Evolutionary conservation across 2,888 invertebrate genomes (phyloP).

Genomic region (Ametastegia equiseti): DNA sequence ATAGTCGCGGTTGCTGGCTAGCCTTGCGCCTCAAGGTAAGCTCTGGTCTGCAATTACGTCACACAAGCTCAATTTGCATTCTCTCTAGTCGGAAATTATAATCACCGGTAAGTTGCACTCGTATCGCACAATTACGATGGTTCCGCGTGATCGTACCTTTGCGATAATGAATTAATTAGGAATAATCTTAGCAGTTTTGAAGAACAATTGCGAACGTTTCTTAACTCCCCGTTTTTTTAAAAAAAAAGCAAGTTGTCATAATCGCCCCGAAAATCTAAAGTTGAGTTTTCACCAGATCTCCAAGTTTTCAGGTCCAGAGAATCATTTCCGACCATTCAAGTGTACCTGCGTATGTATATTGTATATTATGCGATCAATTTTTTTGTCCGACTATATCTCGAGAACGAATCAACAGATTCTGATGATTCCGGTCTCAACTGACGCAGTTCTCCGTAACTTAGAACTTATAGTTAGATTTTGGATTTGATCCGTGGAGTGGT

Average conservation of each 20-base stretch:
- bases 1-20: slow-evolving; percentile 18
- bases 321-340: too few species aligned
- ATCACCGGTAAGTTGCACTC: background rate
- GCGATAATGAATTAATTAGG: background rate
- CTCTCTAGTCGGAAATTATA: slow-evolving; percentile 26
- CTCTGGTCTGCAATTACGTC: slow-evolving; percentile 36
- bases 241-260: background rate
- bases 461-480: too few species aligned
- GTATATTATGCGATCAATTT: too few species aligned
- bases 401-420: too few species aligned
- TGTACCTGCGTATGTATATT: too few species aligned
- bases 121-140: background rate
- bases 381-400: too few species aligned
- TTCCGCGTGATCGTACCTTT: background rate
- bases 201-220: background rate
- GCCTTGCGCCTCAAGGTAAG: slow-evolving; percentile 41
- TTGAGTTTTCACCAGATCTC: too few species aligned
- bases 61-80: slow-evolving; percentile 37
- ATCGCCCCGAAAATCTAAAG: too few species aligned
- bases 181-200: background rate
- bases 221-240: background rate
- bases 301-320: too few species aligned
- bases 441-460: too few species aligned
- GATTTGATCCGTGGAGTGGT: too few species aligned
- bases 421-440: too few species aligned